A percentile compares a stretch with the other conserved stretches of the same genome.
phyloP scores from a whole-genome alignment of 2,888 invertebrate genomes.

The Salticus scenicus region DNA sequence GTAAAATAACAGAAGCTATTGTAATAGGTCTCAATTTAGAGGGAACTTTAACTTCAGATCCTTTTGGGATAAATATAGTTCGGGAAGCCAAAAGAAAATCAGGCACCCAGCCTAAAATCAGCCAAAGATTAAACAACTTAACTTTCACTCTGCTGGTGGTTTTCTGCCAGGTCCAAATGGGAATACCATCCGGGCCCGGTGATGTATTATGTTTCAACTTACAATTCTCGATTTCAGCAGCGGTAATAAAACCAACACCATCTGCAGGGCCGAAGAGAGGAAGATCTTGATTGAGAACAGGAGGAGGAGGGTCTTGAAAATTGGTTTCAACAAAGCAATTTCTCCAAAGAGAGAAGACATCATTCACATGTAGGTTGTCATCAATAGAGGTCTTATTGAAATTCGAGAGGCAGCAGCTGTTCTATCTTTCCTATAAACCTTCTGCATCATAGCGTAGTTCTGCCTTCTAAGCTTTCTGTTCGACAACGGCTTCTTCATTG shows the following conservation, averaged over 20 bases:
- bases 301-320: no score
- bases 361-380: no score
- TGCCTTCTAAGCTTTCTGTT: no score
- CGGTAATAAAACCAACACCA: neutral
- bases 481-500: no score
- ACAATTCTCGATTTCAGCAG: neutral
- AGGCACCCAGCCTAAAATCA: neutral
- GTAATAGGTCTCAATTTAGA: neutral
- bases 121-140: neutral
- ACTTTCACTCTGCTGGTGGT: neutral
- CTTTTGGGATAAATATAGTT: constrained; percentile 13
- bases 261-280: neutral
- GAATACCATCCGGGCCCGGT: neutral
- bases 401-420: no score
- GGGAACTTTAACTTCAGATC: neutral
- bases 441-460: no score
- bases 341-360: no score
- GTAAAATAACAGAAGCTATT: neutral
- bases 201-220: neutral
- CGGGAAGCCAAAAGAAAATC: neutral
- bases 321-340: no score
- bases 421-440: no score
- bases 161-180: neutral
- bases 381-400: no score
- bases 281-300: no score